phyloP scores from a whole-genome alignment of 2,888 invertebrate genomes.

The Nomada lathburiana region DNA sequence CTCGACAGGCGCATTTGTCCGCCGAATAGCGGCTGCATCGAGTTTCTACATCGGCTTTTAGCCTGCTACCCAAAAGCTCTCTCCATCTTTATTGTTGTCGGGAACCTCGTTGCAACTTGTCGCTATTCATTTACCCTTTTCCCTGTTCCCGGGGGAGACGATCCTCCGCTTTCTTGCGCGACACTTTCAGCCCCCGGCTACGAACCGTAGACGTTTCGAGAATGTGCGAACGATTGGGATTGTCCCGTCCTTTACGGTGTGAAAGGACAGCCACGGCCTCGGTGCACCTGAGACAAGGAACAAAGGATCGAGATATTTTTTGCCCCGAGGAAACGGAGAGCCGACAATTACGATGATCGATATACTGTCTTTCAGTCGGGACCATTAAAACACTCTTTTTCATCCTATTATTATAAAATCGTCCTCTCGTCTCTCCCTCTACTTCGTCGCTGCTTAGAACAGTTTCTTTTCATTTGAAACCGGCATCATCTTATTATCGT shows the following conservation, averaged over 20 bases:
- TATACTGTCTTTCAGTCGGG: slow-evolving; percentile 26
- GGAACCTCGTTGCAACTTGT: slow-evolving; percentile 59
- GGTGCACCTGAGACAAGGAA: slow-evolving; percentile 30
- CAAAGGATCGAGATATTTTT: slow-evolving; percentile 44
- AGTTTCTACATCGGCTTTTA: slow-evolving; percentile 44
- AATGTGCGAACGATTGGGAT: slow-evolving; percentile 61
- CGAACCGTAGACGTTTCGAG: slow-evolving; percentile 50
- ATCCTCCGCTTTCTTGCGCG: slow-evolving; percentile 43
- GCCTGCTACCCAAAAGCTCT: slow-evolving; percentile 24
- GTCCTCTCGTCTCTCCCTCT: background rate
- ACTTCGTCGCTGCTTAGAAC: background rate
- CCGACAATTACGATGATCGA: slow-evolving; percentile 49
- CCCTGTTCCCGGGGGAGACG: slow-evolving; percentile 27
- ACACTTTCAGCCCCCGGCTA: slow-evolving; percentile 43
- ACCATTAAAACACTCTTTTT: slow-evolving; percentile 37
- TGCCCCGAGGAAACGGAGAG: background rate
- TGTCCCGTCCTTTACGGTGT: slow-evolving; percentile 53
- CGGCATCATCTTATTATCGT: no score
- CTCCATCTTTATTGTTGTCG: slow-evolving; percentile 53
- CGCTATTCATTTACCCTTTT: slow-evolving; percentile 67
- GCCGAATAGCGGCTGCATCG: slow-evolving; percentile 11
- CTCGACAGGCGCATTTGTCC: slow-evolving; percentile 22
- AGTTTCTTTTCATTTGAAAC: background rate
- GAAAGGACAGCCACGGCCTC: slow-evolving; percentile 26
- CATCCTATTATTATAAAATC: slow-evolving; percentile 15